Evolutionary conservation across 2,888 invertebrate genomes (phyloP).

Genomic region (Molorchus minor): DNA sequence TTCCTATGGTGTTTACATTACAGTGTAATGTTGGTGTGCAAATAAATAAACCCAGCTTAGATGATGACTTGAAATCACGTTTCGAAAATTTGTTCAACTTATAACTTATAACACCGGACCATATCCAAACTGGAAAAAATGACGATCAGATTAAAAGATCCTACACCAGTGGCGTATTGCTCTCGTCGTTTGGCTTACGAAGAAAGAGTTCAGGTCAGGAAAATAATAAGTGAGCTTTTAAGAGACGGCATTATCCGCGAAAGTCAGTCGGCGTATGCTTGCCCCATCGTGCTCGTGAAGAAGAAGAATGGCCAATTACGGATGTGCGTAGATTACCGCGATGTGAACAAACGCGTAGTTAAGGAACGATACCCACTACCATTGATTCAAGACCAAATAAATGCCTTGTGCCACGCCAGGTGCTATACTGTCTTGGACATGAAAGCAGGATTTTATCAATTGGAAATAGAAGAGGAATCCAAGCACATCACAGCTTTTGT

Average conservation of each 20-base stretch:
- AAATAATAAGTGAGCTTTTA: slow-evolving; percentile 31
- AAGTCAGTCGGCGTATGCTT: not conserved
- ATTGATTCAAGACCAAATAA: not conserved
- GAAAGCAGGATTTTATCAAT: slow-evolving; percentile 37
- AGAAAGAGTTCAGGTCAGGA: slow-evolving; percentile 28
- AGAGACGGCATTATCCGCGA: slow-evolving; percentile 34
- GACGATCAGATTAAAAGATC: slow-evolving; percentile 24
- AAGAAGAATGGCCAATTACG: slow-evolving; percentile 27
- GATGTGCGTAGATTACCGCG: slow-evolving; percentile 36
- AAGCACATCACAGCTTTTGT: slow-evolving; percentile 32
- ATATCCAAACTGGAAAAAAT: not conserved
- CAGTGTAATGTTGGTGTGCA: not conserved
- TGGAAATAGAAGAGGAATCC: slow-evolving; percentile 38
- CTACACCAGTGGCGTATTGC: slow-evolving; percentile 30
- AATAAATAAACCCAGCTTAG: not conserved
- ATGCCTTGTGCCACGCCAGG: not conserved
- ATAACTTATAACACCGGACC: slow-evolving; percentile 22
- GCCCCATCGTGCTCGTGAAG: slow-evolving; percentile 13
- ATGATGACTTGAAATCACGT: not conserved
- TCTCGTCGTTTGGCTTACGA: slow-evolving; percentile 31
- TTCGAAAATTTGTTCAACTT: not conserved
- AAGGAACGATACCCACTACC: slow-evolving; percentile 1
- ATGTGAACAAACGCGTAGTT: slow-evolving; percentile 31
- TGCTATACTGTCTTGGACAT: slow-evolving; percentile 16
- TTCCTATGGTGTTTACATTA: slow-evolving; percentile 24